Base-by-base conservation (phyloP, 2,888 invertebrate species). In the Neocrepidodera transversa region DNA sequence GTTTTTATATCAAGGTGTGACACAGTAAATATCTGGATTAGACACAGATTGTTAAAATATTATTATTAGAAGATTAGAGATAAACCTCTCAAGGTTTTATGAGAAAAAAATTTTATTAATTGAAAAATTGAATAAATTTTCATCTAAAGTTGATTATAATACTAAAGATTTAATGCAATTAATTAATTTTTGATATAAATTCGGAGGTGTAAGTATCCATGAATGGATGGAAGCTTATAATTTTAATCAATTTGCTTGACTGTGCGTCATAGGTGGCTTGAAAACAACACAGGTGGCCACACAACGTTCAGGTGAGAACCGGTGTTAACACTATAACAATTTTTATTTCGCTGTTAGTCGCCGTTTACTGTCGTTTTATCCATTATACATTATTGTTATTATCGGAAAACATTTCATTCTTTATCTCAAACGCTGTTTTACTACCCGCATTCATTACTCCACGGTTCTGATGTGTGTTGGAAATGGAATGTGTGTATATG, bases 1-100 rank as follows among this genome's bases (percentile, higher is more conserved):
- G 13, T 51, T 51, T 51, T 51, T 51, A 40, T 40, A 51, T 51
- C 40, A 51, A 51, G 51, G 51, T 28, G 51, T 28, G 51, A 32
- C n/a, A 32, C 32, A 32, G 13, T 32, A 32, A 32, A 32, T 32
- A 32, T 32, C 32, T 32, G 11, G n/a, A 13, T 32, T 32, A 32
- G 2, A 32, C 32, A 13, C 3, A 32, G n/a, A 32, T 32, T 32
- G 32, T 32, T 32, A 32, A 32, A 4, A 4, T 32, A 13, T 32
- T 32, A 4, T 13, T 11, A 32, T 32, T 10, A 32, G 11, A 32
- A 13, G 2, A 13, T 32, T 28, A 28, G 7, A 28, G 28, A 28
- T 28, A 23, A 28, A n/a, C n/a, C n/a, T n/a, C n/a, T n/a, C n/a
- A n/a, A n/a, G n/a, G n/a, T n/a, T n/a, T n/a, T n/a, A n/a, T n/a